phyloP scores from a whole-genome alignment of 2,797 vertebrate genomes.

The Diplodus sargus region DNA sequence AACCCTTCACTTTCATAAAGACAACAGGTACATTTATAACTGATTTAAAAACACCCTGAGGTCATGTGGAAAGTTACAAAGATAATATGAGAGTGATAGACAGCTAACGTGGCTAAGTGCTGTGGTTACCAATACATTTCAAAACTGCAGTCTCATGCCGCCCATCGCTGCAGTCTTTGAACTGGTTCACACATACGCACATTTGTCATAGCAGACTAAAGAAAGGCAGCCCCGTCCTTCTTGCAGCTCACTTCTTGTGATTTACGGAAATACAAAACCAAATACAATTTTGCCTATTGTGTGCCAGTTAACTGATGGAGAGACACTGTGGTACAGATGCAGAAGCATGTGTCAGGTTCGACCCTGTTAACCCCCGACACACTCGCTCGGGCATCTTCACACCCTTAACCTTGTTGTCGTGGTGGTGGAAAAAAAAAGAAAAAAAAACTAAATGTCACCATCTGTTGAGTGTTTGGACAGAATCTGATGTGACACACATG shows the following conservation, averaged over 20 bases:
- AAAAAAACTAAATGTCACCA: constrained; percentile 67
- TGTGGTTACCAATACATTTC: no score
- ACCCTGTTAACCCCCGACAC: constrained; percentile 48
- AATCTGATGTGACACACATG: constrained; percentile 49
- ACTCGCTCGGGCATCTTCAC: constrained; percentile 50
- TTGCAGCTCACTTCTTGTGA: neutral
- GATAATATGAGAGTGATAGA: neutral
- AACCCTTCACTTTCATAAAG: neutral
- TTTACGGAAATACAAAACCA: neutral
- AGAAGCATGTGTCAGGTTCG: constrained; percentile 53
- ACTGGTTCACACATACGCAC: no score
- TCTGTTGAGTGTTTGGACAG: constrained; percentile 66
- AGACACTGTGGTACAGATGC: constrained; percentile 30
- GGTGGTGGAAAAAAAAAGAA: constrained; percentile 1
- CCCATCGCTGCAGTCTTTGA: neutral
- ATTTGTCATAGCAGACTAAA: neutral
- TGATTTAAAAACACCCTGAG: neutral
- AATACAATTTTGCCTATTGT: neutral
- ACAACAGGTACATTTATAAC: neutral
- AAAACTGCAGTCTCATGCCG: neutral
- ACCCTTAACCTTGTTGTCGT: constrained; percentile 66
- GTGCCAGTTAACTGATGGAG: neutral
- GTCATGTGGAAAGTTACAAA: neutral
- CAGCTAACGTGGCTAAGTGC: neutral
- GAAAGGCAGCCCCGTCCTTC: neutral